phyloP scores from a whole-genome alignment of 2,113 vertebrate genomes.

The Lethenteron camtschaticum region DNA sequence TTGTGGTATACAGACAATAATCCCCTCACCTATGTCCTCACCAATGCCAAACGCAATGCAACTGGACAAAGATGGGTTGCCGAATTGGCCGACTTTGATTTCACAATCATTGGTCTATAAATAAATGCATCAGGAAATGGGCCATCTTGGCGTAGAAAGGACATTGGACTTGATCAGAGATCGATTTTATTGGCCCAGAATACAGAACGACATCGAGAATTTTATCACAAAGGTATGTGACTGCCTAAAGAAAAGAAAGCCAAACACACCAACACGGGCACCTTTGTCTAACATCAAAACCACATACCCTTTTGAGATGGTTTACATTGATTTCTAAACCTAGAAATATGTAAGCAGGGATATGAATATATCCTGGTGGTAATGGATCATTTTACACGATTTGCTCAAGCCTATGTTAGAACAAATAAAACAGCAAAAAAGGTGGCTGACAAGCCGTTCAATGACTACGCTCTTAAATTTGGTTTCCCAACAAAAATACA shows the following conservation, averaged over 20 bases:
- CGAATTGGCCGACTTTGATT: too few species aligned
- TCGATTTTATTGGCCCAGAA: too few species aligned
- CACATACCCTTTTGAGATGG: slow-evolving; percentile 8
- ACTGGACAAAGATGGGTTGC: too few species aligned
- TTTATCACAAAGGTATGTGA: slow-evolving; percentile 9
- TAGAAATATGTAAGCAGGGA: slow-evolving; percentile 5
- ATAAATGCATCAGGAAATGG: too few species aligned
- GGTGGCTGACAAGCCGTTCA: slow-evolving; percentile 7
- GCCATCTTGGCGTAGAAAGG: too few species aligned
- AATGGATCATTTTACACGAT: slow-evolving; percentile 6
- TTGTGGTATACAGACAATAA: slow-evolving; percentile 8
- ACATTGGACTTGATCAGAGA: too few species aligned
- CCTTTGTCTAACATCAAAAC: slow-evolving; percentile 9
- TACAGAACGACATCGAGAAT: too few species aligned
- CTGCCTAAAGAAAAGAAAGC: slow-evolving; percentile 8
- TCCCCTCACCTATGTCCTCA: too few species aligned
- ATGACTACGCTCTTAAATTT: slow-evolving; percentile 8
- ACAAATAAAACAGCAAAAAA: slow-evolving; percentile 7
- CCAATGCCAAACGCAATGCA: too few species aligned
- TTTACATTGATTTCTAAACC: slow-evolving; percentile 10
- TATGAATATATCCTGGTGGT: slow-evolving; percentile 9
- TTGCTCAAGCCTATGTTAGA: slow-evolving; percentile 5
- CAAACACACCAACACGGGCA: slow-evolving; percentile 1
- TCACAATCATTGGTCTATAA: too few species aligned
- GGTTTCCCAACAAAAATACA: slow-evolving; percentile 7